These are phyloP conservation scores for Mythimna loreyi DNA, from an alignment of 2,888 invertebrate genomes.

Conservation along the genomic window DNA sequence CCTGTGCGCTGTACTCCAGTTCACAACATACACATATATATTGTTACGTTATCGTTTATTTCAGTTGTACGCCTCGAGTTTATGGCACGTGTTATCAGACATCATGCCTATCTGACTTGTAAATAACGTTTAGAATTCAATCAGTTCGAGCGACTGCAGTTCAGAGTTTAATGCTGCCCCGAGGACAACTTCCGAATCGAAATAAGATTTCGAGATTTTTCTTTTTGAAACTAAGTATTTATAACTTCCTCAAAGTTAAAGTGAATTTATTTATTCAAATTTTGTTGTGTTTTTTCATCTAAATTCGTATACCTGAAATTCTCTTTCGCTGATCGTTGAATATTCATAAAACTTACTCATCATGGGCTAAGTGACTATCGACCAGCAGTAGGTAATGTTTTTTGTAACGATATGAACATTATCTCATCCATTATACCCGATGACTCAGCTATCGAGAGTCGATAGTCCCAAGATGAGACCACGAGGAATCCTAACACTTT, in stretches of 20 bases:
- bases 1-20: conserved; percentile 9
- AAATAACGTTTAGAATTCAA: conserved; percentile 35
- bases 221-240: conserved; percentile 1
- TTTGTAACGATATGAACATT: neutral
- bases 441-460: conserved; percentile 4
- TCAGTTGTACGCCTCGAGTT: conserved; percentile 21
- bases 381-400: neutral
- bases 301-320: neutral
- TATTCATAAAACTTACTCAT: neutral
- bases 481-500: conserved; percentile 5
- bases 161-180: neutral
- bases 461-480: neutral
- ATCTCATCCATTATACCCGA: conserved; percentile 14
- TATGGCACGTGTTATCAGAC: conserved; percentile 29
- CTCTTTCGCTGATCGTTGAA: neutral
- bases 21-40: conserved; percentile 2
- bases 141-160: conserved; percentile 17
- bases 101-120: conserved; percentile 30
- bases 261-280: conserved; percentile 1
- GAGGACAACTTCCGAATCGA: neutral
- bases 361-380: neutral
- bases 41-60: conserved; percentile 29
- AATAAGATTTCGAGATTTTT: neutral
- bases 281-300: neutral
- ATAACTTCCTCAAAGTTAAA: conserved; percentile 3